Percentiles rank a stretch among this genome's conserved stretches.
phyloP scores from a whole-genome alignment of 2,797 vertebrate genomes.

The Denticeps clupeoides region DNA sequence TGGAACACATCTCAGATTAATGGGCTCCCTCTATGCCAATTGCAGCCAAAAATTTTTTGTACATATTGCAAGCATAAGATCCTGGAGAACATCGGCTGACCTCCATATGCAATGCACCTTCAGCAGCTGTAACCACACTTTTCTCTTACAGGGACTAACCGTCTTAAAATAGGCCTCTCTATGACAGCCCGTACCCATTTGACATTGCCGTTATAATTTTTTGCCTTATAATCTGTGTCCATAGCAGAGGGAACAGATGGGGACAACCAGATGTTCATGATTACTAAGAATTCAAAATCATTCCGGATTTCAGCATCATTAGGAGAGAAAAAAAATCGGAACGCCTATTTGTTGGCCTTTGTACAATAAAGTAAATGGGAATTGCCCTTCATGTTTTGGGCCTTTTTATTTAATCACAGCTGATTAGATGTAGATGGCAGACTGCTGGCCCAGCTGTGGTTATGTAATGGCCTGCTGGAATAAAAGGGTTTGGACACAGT shows the following conservation, averaged over 20 bases:
- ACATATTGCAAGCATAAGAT: too few species aligned
- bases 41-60: slow-evolving; percentile 17
- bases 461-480: slow-evolving; percentile 45
- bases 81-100: too few species aligned
- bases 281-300: slow-evolving; percentile 55
- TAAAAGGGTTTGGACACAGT: slow-evolving; percentile 24
- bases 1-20: too few species aligned
- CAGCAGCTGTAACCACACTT: too few species aligned
- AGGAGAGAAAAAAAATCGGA: slow-evolving; percentile 43
- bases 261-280: slow-evolving; percentile 53
- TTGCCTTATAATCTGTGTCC: slow-evolving; percentile 38
- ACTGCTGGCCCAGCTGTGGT: slow-evolving; percentile 48
- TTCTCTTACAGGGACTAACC: too few species aligned
- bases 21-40: slow-evolving; percentile 7
- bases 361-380: slow-evolving; percentile 37
- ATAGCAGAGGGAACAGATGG: slow-evolving; percentile 48
- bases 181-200: slow-evolving; percentile 16
- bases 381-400: slow-evolving; percentile 33
- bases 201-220: slow-evolving; percentile 28
- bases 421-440: slow-evolving; percentile 31
- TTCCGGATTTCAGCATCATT: slow-evolving; percentile 54
- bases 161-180: slow-evolving; percentile 25
- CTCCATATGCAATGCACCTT: too few species aligned
- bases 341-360: slow-evolving; percentile 35
- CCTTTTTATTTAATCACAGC: slow-evolving; percentile 40